A percentile compares a stretch with the other conserved stretches of the same genome.
Evolutionary conservation across 2,797 vertebrate species (phyloP).

Genomic region (Tenualosa ilisha): DNA sequence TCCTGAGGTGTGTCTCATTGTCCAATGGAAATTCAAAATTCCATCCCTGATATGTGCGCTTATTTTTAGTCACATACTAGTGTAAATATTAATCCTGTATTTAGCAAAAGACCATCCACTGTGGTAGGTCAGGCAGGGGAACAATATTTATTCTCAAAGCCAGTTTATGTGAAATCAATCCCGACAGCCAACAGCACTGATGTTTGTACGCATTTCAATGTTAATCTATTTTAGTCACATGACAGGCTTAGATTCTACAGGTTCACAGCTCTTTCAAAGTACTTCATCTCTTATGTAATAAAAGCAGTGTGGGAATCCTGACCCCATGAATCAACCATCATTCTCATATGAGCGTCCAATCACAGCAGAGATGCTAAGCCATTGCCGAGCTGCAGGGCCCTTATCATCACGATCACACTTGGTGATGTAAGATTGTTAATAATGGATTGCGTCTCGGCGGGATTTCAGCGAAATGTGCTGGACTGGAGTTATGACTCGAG

Average conservation of each 20-base stretch:
- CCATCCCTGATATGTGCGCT: not conserved
- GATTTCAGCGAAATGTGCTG: not conserved
- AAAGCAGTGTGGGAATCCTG: slow-evolving; percentile 8
- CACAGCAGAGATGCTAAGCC: not conserved
- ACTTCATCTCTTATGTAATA: not conserved
- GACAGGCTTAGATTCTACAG: not conserved
- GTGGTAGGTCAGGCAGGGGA: not conserved
- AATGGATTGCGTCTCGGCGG: not conserved
- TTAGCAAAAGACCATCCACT: not conserved
- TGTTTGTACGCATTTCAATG: not conserved
- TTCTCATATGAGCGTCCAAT: not conserved
- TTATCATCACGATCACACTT: slow-evolving; percentile 6
- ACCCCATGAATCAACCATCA: not conserved
- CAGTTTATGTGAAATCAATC: not conserved
- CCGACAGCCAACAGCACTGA: not conserved
- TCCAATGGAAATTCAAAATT: not conserved
- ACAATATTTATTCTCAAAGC: not conserved
- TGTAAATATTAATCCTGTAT: not conserved
- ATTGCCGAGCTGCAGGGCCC: not conserved
- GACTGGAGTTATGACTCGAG: not conserved
- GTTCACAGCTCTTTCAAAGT: not conserved
- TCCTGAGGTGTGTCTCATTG: not conserved
- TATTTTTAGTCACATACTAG: not conserved
- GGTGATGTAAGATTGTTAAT: slow-evolving; percentile 17
- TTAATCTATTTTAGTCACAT: not conserved